These are phyloP conservation scores for Zoanthus gigantus DNA, from an alignment of 92 coral and sea anemone species.

Conservation along the genomic window DNA sequence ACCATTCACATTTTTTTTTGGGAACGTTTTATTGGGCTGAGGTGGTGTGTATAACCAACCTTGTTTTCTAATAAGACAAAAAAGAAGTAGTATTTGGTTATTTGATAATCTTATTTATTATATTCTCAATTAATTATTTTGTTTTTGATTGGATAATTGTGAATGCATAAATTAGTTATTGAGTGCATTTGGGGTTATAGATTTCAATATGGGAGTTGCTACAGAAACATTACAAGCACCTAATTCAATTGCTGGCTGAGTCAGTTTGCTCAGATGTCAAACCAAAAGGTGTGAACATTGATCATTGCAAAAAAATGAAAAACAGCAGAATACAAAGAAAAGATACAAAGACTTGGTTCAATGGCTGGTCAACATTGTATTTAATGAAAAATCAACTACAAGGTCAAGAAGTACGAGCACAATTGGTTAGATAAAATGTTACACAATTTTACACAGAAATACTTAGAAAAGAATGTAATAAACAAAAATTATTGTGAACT, in stretches of 20 bases:
- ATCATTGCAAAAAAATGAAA: not conserved
- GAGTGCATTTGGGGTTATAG: slow-evolving; percentile 6
- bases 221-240: slow-evolving; percentile 6
- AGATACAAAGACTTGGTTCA: not conserved
- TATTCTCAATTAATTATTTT: not conserved
- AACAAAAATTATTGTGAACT: not conserved
- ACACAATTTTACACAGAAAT: slow-evolving; percentile 1
- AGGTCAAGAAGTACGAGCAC: not conserved
- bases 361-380: slow-evolving; percentile 7
- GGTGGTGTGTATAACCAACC: slow-evolving; percentile 34
- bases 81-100: slow-evolving; percentile 4
- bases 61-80: slow-evolving; percentile 18
- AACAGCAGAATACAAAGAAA: slow-evolving; percentile 1
- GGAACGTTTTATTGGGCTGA: slow-evolving; percentile 45
- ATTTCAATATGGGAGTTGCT: slow-evolving; percentile 2
- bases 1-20: slow-evolving; percentile 40
- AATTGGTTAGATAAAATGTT: slow-evolving; percentile 20
- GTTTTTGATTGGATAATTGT: not conserved
- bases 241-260: not conserved
- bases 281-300: not conserved
- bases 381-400: slow-evolving; percentile 8
- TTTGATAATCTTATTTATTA: not conserved
- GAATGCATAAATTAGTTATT: too few relatives aligned
- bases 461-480: not conserved
- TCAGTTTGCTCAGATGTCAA: not conserved